Conservation (phyloP, 1,140 invertebrate genomes). For the Propsilocerus akamusi region DNA sequence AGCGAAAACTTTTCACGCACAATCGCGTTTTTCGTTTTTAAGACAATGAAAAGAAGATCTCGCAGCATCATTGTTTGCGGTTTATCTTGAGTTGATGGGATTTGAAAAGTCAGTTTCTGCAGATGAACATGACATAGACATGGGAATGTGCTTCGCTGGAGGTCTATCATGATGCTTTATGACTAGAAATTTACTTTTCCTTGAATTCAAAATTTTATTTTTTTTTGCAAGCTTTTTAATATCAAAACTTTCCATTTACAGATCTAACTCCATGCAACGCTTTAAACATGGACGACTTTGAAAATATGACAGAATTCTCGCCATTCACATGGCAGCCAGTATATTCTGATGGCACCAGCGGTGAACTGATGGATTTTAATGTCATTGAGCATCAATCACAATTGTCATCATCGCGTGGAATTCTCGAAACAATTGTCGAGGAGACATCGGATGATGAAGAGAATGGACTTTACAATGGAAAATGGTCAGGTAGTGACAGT, state of each 20-base stretch:
- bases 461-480: slow-evolving; percentile 29
- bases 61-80: too few species aligned
- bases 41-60: too few species aligned
- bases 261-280: not conserved
- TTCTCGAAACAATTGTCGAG: slow-evolving; percentile 47
- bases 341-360: not conserved
- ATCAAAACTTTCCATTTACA: not conserved
- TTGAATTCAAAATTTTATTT: too few species aligned
- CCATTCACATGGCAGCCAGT: not conserved
- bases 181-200: not conserved
- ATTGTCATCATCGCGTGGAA: slow-evolving; percentile 19
- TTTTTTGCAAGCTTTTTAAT: too few species aligned
- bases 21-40: too few species aligned
- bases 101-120: too few species aligned
- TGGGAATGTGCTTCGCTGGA: not conserved
- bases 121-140: too few species aligned
- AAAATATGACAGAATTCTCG: slow-evolving; percentile 1
- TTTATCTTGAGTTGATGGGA: too few species aligned
- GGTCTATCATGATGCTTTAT: not conserved
- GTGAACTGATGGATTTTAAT: not conserved
- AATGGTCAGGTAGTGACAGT: slow-evolving; percentile 14
- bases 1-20: too few species aligned
- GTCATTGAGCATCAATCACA: not conserved
- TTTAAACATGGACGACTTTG: not conserved
- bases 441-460: slow-evolving; percentile 50